A percentile compares a stretch with the other conserved stretches of the same genome.
Evolutionary conservation across 1,140 invertebrate species (phyloP).

Genomic region (Melitaea cinxia): DNA sequence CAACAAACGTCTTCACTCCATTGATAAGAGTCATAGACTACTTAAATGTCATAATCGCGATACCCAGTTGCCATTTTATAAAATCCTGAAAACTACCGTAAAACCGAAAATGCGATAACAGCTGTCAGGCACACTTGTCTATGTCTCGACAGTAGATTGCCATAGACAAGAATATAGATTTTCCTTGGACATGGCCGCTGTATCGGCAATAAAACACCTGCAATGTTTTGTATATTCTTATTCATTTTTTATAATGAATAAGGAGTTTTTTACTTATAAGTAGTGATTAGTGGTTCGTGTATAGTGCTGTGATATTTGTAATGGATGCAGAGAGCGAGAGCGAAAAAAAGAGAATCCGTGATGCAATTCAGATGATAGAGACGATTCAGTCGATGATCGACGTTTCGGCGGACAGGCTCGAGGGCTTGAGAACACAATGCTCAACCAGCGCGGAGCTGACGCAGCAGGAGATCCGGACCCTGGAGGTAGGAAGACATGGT

Average conservation of each 20-base stretch:
- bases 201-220: conserved; percentile 80
- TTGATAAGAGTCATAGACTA: conserved; percentile 75
- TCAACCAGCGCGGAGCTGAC: conserved; percentile 95
- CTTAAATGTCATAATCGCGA: conserved; percentile 39
- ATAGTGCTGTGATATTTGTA: conserved; percentile 81
- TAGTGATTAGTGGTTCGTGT: conserved; percentile 74
- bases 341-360: conserved; percentile 83
- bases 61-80: conserved; percentile 29
- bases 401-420: conserved; percentile 94
- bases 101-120: conserved; percentile 42
- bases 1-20: conserved; percentile 71
- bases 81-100: conserved; percentile 28
- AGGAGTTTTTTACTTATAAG: conserved; percentile 75
- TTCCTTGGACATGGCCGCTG: conserved; percentile 79
- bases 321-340: conserved; percentile 82
- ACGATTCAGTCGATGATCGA: conserved; percentile 95
- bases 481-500: conserved; percentile 87
- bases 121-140: conserved; percentile 58
- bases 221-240: conserved; percentile 81
- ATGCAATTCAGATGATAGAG: conserved; percentile 85
- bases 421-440: conserved; percentile 95
- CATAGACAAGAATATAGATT: conserved; percentile 80
- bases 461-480: conserved; percentile 95
- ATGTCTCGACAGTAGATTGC: conserved; percentile 47
- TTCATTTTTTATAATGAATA: conserved; percentile 81